Evolutionary conservation across 2,888 invertebrate species (phyloP), one percentile per base, ranked within the genome.

Genomic region (Druceiella hillmani): DNA sequence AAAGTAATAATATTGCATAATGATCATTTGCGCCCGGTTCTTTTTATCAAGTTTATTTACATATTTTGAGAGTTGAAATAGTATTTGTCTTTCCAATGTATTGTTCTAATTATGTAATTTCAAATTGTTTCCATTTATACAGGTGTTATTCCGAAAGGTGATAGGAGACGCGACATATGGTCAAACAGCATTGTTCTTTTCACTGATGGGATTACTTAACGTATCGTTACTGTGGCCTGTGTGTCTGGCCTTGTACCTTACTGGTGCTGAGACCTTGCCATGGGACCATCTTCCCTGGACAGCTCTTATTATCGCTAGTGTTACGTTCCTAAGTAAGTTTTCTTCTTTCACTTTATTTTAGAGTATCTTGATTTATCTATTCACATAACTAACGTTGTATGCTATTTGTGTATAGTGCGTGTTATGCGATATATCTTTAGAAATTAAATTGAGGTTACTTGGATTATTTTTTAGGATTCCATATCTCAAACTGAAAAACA

Each of bases 141-240:
- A 94, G 90, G 94, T 97, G 53, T 77, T 93, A 56, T 94, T 94
- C 68, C 87, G 91, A 56, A 90, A 91, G 68, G 84, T 93, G 50
- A 86, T 95, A 67, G 94, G 94, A 9, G 91, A 92, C 56, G 90
- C 93, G 43, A 89, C 87, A 40, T 83, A 87, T 40, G 93, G 91
- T 3, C 92, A 94, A 67, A 84, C 93, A 37, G 91, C 95, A 2
- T 68, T 97, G 49, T 93, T 95, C 66, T 93, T 95, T 70, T 87
- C 92, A 0, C 79, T 91, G 17, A 78, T 97, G 52, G 95, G 95
- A 31, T 72, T 92, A 50, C 78, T 93, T 57, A 92, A 93, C 63
- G 85, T 89, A 11, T 74, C 87, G 4, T 69, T 95, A 41, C 73
- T 94, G 54, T 94, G 94, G 93, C 94, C 94, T n/a, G 68, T 93